A percentile compares a stretch with the other conserved stretches of the same genome.
phyloP scores from a whole-genome alignment of 2,113 vertebrate genomes.

The Phalacrocorax brasilianus region DNA sequence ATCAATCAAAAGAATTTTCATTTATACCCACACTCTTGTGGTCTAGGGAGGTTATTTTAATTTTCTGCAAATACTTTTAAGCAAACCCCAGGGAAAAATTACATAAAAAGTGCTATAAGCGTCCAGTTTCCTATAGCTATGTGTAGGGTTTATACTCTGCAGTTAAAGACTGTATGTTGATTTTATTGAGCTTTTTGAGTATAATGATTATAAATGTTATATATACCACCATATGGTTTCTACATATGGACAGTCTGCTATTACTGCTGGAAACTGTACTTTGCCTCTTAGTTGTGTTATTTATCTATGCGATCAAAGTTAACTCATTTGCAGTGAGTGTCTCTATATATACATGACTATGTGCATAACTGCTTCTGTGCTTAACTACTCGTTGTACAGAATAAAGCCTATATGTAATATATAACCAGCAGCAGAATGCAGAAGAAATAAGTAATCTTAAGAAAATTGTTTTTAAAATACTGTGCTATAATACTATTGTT shows the following conservation, averaged over 20 bases:
- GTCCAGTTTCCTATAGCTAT: background rate
- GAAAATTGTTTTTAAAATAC: background rate
- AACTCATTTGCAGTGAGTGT: background rate
- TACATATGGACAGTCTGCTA: background rate
- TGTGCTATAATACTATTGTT: background rate
- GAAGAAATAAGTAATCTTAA: background rate
- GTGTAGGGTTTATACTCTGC: background rate
- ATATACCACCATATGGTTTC: background rate
- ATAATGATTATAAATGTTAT: conserved; percentile 1
- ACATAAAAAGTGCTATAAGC: background rate
- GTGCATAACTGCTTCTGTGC: background rate
- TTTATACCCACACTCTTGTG: background rate
- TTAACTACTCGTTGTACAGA: background rate
- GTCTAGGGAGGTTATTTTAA: conserved; percentile 53
- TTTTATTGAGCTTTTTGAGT: background rate
- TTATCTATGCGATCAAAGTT: background rate
- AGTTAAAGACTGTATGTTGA: background rate
- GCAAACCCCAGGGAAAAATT: background rate
- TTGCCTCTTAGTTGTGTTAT: background rate
- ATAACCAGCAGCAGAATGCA: background rate
- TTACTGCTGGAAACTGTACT: background rate
- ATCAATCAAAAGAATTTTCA: conserved; percentile 61
- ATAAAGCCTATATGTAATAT: background rate
- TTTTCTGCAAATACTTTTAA: conserved; percentile 43
- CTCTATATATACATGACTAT: background rate